Percentiles rank a stretch among this genome's conserved stretches.
phyloP scores from a whole-genome alignment of 1,140 invertebrate species.

The Drosophila tristis region DNA sequence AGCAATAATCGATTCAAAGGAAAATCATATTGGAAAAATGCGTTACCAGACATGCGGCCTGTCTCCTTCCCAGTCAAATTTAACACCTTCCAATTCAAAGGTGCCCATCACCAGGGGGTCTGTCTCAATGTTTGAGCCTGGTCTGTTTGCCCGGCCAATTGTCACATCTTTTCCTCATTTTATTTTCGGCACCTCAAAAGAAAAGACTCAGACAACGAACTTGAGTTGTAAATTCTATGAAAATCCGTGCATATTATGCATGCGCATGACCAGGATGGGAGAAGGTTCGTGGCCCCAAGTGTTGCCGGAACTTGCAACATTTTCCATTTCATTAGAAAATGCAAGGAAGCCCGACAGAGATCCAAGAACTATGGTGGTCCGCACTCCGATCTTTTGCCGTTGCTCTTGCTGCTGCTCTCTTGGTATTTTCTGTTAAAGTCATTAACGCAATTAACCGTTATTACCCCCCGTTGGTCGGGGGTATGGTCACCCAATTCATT shows the following conservation, averaged over 20 bases:
- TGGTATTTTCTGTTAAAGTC: conserved; percentile 77
- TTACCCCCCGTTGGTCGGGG: conserved; percentile 61
- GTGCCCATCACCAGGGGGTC: conserved; percentile 22
- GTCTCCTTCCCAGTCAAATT: conserved; percentile 24
- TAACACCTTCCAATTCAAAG: conserved; percentile 32
- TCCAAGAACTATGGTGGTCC: background rate
- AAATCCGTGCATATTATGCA: conserved; percentile 29
- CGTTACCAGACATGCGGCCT: background rate
- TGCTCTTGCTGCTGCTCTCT: conserved; percentile 68
- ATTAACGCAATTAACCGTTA: conserved; percentile 83
- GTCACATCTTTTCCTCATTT: conserved; percentile 25
- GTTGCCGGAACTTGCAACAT: conserved; percentile 39
- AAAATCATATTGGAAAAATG: conserved; percentile 25
- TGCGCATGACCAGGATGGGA: conserved; percentile 11
- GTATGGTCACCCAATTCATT: conserved; percentile 80
- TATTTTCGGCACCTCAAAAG: conserved; percentile 8
- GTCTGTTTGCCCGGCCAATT: conserved; percentile 37
- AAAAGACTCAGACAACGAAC: conserved; percentile 39
- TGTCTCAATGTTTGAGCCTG: background rate
- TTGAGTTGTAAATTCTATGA: conserved; percentile 16
- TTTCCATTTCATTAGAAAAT: conserved; percentile 54
- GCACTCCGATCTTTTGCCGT: conserved; percentile 3
- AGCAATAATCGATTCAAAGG: conserved; percentile 7
- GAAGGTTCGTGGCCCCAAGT: background rate
- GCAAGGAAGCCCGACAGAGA: conserved; percentile 17